Evolutionary conservation across 2,797 vertebrate species (phyloP), one percentile per base, ranked within the genome.

Genomic region (Siniperca obscura): DNA sequence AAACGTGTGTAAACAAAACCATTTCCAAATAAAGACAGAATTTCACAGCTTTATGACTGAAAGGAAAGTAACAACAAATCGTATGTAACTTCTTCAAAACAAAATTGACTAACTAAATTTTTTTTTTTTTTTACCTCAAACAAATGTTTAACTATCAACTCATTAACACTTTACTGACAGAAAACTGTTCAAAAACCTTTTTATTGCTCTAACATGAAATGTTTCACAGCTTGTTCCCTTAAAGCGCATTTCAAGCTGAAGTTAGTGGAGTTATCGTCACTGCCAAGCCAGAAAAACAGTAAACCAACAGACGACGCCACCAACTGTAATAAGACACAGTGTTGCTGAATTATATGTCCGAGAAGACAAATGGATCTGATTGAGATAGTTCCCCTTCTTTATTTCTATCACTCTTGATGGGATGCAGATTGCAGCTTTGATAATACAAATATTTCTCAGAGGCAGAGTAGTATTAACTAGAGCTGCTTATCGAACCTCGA

Each of bases 1-100:
- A 64, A 72, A 21, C 61, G 22, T 46, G 6, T 55, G 56, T 66
- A 68, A 80, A 82, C 78, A 84, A 77, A 70, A 69, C 27, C 9
- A 8, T 62, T 55, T 48, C 42, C 59, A 44, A 50, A 64, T 30
- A 65, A 21, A 78, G 42, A 53, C 1, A 3, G 34, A 59, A 66
- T 55, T 77, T 87, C 85, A 83, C 81, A 83, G 81, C 48, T 80
- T 86, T 1, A 55, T 22, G 34, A 69, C 52, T 7, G 38, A 78
- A 34, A 56, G 38, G 38, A 30, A 74, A 40, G 14, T 16, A 68
- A 44, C 42, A 62, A 22, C 14, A 25, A 22, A 60, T 30, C 10
- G 14, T 36, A 36, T 8, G 46, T 38, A 75, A 67, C 48, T 53
- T 55, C 30, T 64, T 22, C 2, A 6, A 22, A 66, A 81, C 22